phyloP scores from a whole-genome alignment of 2,797 vertebrate genomes.

The Gymnothorax reevesii region DNA sequence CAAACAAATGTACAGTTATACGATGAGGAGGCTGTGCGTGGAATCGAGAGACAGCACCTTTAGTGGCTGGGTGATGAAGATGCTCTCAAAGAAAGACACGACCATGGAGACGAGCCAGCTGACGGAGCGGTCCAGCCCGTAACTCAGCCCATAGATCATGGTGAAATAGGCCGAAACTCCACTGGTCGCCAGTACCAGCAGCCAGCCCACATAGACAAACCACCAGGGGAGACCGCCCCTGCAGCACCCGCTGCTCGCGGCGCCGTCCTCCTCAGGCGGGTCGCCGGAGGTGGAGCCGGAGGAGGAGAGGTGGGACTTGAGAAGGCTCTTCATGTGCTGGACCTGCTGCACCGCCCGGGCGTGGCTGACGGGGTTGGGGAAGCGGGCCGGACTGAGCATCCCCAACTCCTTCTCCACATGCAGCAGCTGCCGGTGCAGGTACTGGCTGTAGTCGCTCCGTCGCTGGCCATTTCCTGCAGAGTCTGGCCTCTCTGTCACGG shows the following conservation, averaged over 20 bases:
- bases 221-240: slow-evolving; percentile 86
- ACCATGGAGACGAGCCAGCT: slow-evolving; percentile 93
- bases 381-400: slow-evolving; percentile 75
- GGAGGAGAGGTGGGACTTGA: slow-evolving; percentile 66
- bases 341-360: slow-evolving; percentile 79
- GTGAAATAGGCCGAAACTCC: slow-evolving; percentile 87
- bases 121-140: slow-evolving; percentile 88
- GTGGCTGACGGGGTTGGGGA: slow-evolving; percentile 75
- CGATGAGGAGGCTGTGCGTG: background rate
- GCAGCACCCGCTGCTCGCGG: slow-evolving; percentile 64
- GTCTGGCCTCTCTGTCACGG: slow-evolving; percentile 65
- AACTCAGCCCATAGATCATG: slow-evolving; percentile 91
- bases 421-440: slow-evolving; percentile 84
- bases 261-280: slow-evolving; percentile 50
- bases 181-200: slow-evolving; percentile 82
- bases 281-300: slow-evolving; percentile 52
- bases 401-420: slow-evolving; percentile 80
- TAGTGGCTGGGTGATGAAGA: slow-evolving; percentile 90
- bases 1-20: background rate
- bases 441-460: slow-evolving; percentile 69
- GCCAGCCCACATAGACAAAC: slow-evolving; percentile 90
- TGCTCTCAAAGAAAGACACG: slow-evolving; percentile 91
- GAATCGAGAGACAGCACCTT: slow-evolving; percentile 72
- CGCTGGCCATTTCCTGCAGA: slow-evolving; percentile 61
- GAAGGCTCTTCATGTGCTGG: slow-evolving; percentile 78